Percentiles rank a stretch among this genome's conserved stretches.
Evolutionary conservation across 2,113 vertebrate species (phyloP).

Genomic region (Trogon melanurus): DNA sequence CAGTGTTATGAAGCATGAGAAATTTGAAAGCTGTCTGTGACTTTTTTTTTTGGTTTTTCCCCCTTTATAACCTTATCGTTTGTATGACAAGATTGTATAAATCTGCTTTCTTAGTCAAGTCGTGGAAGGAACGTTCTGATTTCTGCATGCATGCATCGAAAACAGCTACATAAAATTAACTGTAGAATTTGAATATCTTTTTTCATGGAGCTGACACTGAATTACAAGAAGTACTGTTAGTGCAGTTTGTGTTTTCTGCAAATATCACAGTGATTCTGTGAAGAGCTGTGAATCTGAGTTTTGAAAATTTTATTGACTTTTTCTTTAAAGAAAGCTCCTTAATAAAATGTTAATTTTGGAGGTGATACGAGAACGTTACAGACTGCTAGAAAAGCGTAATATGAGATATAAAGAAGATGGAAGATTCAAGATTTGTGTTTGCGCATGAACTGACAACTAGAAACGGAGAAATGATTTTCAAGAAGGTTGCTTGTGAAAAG

Average conservation of each 20-base stretch:
- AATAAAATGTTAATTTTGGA: not conserved
- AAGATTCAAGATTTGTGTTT: conserved; percentile 2
- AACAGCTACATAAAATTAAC: not conserved
- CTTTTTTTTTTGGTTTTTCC: not conserved
- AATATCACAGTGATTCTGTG: not conserved
- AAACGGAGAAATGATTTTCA: not conserved
- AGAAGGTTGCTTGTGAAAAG: conserved; percentile 7
- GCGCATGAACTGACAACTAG: not conserved
- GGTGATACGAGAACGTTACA: not conserved
- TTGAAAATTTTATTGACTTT: not conserved
- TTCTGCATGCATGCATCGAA: not conserved
- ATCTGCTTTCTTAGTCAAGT: not conserved
- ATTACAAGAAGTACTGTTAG: not conserved
- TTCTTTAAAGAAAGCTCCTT: not conserved
- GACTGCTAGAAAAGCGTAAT: not conserved
- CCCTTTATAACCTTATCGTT: not conserved
- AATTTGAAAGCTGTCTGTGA: not conserved
- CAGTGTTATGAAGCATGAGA: not conserved
- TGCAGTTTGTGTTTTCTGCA: not conserved
- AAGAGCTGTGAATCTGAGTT: not conserved
- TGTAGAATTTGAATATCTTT: not conserved
- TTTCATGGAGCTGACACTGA: not conserved
- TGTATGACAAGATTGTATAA: not conserved
- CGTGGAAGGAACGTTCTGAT: not conserved
- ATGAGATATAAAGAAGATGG: not conserved